Percentiles rank a stretch among this genome's conserved stretches.
Evolutionary conservation across 2,113 vertebrate genomes (phyloP).

Genomic region (Hydrolagus affinis): DNA sequence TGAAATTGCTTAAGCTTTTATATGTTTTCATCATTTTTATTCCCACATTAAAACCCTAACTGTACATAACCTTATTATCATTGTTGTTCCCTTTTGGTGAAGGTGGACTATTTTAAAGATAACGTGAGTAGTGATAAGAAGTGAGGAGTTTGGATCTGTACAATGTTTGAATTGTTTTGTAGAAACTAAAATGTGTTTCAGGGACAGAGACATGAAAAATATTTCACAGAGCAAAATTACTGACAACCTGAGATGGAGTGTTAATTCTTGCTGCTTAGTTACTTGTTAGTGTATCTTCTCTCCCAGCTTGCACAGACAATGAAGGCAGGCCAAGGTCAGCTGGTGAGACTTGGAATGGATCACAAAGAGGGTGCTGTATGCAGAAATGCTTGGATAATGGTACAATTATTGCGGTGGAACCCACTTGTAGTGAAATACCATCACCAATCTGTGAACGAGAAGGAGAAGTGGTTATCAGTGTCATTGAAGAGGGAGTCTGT

Average conservation of each 20-base stretch:
- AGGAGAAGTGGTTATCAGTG: slow-evolving; percentile 71
- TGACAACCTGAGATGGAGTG: background rate
- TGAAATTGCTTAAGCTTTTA: background rate
- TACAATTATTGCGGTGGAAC: slow-evolving; percentile 73
- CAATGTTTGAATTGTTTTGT: background rate
- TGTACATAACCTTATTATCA: background rate
- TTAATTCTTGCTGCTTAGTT: background rate
- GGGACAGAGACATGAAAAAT: background rate
- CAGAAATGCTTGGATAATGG: slow-evolving; percentile 81
- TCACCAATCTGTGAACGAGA: slow-evolving; percentile 70
- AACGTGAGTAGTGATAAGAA: background rate
- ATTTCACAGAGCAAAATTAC: background rate
- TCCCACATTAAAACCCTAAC: background rate
- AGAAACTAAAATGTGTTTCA: background rate
- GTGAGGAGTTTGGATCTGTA: background rate
- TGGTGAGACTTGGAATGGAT: slow-evolving; percentile 84
- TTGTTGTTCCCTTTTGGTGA: background rate
- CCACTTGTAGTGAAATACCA: slow-evolving; percentile 66
- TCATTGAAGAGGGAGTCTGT: slow-evolving; percentile 71
- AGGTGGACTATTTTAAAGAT: background rate
- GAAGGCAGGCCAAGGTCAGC: slow-evolving; percentile 67
- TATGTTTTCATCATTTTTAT: background rate
- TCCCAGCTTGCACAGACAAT: slow-evolving; percentile 78
- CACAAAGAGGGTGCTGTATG: slow-evolving; percentile 74
- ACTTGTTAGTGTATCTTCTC: slow-evolving; percentile 6